Base-by-base conservation (phyloP, 1,140 invertebrate genomes). In the Trypoxylus dichotomus region DNA sequence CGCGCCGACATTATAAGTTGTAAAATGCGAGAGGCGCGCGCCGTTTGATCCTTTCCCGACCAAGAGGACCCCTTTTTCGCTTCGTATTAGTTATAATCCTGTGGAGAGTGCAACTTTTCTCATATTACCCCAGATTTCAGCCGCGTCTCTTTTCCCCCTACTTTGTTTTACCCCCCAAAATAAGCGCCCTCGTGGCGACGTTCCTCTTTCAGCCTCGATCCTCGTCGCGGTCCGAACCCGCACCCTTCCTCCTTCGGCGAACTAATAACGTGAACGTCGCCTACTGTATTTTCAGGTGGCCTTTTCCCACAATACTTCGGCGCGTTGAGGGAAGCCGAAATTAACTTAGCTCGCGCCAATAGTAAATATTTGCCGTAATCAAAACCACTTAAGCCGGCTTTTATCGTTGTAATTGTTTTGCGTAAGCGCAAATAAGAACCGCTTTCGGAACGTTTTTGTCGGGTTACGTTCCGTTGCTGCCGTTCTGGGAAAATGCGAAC, bases 401-500 rank as follows among this genome's bases (percentile, higher is more conserved):
- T 63, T 63, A 63, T 63, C 60, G 60, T 24, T 63, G 21, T 27
- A 63, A 63, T 63, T 63, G 60, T 63, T 63, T 63, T 8, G 60
- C 60, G 60, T 63, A 11, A 19, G 21, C 19, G 25, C 60, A 63
- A 63, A 63, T 19, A 27, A 63, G 60, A 63, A 19, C 60, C 19
- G 60, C 3, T 1, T 27, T 63, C 1, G 60, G 19, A 63, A 47
- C 15, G 32, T 37, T 37, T 5, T 5, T 0, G 32, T 5, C 32
- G 32, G 5, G 32, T 58, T 71, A 72, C 37, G 84, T 85, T 5
- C 10, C 5, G 32, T 7, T 32, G 32, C 85, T 78, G 32, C 10
- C 2, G 32, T 37, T 37, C 3, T 37, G 32, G 32, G 32, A 37
- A 37, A 37, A 37, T 37, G 5, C 10, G 32, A 37, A 37, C 5